Percentiles rank a stretch among this genome's conserved stretches.
phyloP scores from a whole-genome alignment of 23 tunicate genomes.

The Botrylloides violaceus region DNA sequence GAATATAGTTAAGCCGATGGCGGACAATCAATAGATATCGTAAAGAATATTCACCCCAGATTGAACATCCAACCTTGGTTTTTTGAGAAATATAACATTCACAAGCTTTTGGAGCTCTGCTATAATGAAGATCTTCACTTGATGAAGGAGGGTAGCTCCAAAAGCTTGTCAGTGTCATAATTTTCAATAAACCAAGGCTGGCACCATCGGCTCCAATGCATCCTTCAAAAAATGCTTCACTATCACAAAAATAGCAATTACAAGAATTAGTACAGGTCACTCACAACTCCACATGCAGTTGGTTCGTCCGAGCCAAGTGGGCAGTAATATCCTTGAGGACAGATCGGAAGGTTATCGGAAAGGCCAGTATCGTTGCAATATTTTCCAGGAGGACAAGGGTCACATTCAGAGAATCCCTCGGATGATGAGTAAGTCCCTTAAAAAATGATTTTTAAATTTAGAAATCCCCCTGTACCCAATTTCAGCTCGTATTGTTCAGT shows the following conservation, averaged over 20 bases:
- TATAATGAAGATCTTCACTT: too few species aligned
- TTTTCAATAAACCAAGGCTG: too few species aligned
- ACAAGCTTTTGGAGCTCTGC: too few species aligned
- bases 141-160: too few species aligned
- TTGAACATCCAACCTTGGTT: background rate
- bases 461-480: too few species aligned
- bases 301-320: constrained; percentile 27
- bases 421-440: constrained; percentile 65
- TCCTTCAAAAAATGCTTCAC: too few species aligned
- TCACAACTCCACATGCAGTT: constrained; percentile 42
- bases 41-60: background rate
- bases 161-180: too few species aligned
- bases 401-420: constrained; percentile 40
- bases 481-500: too few species aligned
- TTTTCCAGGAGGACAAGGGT: constrained; percentile 47
- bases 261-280: too few species aligned
- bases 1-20: background rate
- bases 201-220: too few species aligned
- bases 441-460: background rate
- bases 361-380: constrained; percentile 65
- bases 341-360: constrained; percentile 21
- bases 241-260: too few species aligned
- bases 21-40: background rate
- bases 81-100: too few species aligned
- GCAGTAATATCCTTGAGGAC: constrained; percentile 67